Evolutionary conservation across 2,888 invertebrate species (phyloP).

Genomic region (Diabrotica balteata): DNA sequence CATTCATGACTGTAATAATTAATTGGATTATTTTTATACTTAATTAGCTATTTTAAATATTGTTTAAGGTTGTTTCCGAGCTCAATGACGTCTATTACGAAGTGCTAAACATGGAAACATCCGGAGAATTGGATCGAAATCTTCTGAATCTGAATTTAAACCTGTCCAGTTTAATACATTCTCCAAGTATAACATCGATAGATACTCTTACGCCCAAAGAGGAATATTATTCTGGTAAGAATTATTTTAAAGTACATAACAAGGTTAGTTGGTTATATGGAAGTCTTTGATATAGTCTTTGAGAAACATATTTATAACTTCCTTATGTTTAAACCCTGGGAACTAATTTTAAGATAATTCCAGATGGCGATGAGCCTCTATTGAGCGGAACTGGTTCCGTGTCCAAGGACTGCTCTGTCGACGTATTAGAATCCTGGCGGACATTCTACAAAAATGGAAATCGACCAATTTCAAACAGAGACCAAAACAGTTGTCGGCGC

Average conservation of each 20-base stretch:
- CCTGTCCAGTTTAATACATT: constrained; percentile 75
- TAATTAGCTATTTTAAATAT: too few species aligned
- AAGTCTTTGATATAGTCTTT: too few species aligned
- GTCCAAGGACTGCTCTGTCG: constrained; percentile 94
- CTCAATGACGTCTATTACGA: constrained; percentile 72
- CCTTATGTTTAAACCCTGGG: background rate
- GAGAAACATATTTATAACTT: background rate
- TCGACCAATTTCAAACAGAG: constrained; percentile 66
- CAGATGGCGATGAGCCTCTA: constrained; percentile 92
- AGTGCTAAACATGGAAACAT: constrained; percentile 79
- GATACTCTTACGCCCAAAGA: constrained; percentile 80
- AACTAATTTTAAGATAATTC: constrained; percentile 18
- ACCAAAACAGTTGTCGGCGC: constrained; percentile 82
- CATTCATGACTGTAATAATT: too few species aligned
- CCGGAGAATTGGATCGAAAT: constrained; percentile 78
- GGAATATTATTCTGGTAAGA: constrained; percentile 71
- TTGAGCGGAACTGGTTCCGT: constrained; percentile 98
- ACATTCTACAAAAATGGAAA: constrained; percentile 79
- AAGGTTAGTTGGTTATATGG: too few species aligned
- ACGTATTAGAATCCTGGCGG: constrained; percentile 91
- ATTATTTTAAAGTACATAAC: too few species aligned
- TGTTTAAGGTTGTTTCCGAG: constrained; percentile 65
- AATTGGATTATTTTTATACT: too few species aligned
- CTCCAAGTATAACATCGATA: constrained; percentile 75
- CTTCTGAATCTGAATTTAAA: constrained; percentile 76